These are phyloP conservation scores for Macropodus opercularis DNA, from an alignment of 2,797 vertebrate genomes.

Conservation along the genomic window DNA sequence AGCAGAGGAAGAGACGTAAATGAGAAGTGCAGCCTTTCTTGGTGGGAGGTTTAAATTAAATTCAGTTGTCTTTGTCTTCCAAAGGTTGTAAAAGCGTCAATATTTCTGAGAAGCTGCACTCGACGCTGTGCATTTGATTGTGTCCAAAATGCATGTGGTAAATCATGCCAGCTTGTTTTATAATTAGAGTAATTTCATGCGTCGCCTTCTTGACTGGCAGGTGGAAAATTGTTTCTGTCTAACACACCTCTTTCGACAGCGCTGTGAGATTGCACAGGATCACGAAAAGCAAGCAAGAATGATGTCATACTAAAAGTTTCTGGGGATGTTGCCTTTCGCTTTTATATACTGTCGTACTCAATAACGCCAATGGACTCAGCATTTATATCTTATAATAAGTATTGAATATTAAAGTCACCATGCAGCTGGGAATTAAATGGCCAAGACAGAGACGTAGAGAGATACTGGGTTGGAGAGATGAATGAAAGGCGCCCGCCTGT, in stretches of 20 bases:
- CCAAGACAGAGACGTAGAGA: conserved; percentile 30
- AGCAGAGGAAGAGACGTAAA: conserved; percentile 15
- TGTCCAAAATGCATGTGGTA: conserved; percentile 20
- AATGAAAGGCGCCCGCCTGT: conserved; percentile 36
- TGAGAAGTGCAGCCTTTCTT: conserved; percentile 42
- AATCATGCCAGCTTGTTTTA: conserved; percentile 35
- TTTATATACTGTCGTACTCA: no score
- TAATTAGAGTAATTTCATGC: conserved; percentile 55
- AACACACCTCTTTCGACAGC: conserved; percentile 19
- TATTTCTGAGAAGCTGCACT: conserved; percentile 36
- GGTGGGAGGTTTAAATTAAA: conserved; percentile 63
- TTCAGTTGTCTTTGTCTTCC: conserved; percentile 48
- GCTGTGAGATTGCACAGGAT: background rate
- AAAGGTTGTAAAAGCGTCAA: conserved; percentile 45
- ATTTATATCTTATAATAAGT: background rate
- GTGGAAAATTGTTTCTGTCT: conserved; percentile 49
- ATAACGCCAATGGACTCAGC: no score
- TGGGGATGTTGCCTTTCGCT: no score
- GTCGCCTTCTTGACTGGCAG: conserved; percentile 50
- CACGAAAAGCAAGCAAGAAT: conserved; percentile 3
- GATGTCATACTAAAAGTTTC: conserved; percentile 4
- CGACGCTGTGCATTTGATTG: conserved; percentile 36
- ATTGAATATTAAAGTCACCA: conserved; percentile 10
- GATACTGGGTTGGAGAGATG: conserved; percentile 22
- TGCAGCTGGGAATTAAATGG: conserved; percentile 25